These are phyloP conservation scores for Glandiceps talaboti DNA, from an alignment of 53 echinoderm and acorn worm species.

Conservation along the genomic window DNA sequence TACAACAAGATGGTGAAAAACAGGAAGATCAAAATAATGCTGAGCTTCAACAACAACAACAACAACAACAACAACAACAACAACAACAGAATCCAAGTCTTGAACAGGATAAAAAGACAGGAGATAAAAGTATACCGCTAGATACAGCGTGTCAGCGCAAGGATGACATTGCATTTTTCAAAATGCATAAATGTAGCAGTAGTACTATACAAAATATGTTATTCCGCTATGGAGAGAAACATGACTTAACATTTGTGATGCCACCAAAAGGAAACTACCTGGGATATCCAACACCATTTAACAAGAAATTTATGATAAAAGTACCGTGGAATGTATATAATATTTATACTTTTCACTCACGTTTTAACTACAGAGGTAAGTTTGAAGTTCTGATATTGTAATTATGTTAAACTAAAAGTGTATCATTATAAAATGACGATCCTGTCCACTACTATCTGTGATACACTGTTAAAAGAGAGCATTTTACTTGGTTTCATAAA, in stretches of 20 bases:
- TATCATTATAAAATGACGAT: no score
- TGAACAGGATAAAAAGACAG: no score
- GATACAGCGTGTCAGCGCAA: neutral
- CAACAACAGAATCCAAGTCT: no score
- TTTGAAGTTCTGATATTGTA: neutral
- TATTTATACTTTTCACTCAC: slow-evolving; percentile 55
- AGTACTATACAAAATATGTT: slow-evolving; percentile 47
- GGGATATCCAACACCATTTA: slow-evolving; percentile 30
- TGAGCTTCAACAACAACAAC: neutral
- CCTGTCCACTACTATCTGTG: no score
- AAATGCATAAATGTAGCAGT: neutral
- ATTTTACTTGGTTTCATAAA: no score
- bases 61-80: no score
- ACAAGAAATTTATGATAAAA: slow-evolving; percentile 15
- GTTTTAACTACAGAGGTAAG: slow-evolving; percentile 35
- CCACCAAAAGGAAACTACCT: slow-evolving; percentile 69
- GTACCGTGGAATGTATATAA: slow-evolving; percentile 64
- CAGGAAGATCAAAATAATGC: neutral
- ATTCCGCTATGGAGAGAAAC: slow-evolving; percentile 65
- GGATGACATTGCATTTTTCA: neutral
- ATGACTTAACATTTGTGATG: slow-evolving; percentile 68
- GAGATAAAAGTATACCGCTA: neutral
- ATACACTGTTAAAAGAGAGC: no score
- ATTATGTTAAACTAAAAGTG: neutral
- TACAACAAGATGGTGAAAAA: neutral